phyloP scores from a whole-genome alignment of 2,888 invertebrate species.

The Maniola hyperantus region DNA sequence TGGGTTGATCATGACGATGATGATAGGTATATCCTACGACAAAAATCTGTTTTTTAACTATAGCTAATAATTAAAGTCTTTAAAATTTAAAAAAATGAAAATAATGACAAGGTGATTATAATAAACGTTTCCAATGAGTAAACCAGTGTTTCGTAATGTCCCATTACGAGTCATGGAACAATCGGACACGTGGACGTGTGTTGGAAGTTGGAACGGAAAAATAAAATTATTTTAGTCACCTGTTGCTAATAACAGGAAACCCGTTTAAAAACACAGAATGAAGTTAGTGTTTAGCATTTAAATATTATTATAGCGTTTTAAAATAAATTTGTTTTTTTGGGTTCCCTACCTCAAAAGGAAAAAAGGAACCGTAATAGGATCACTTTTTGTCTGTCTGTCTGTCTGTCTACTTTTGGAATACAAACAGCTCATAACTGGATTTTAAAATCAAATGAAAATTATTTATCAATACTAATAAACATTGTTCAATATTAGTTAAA shows the following conservation, averaged over 20 bases:
- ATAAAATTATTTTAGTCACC: conserved; percentile 52
- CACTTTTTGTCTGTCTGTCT: too few species aligned
- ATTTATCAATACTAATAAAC: too few species aligned
- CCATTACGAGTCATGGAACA: conserved; percentile 48
- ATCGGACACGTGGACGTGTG: conserved; percentile 57
- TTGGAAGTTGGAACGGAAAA: conserved; percentile 52
- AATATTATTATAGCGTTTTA: neutral
- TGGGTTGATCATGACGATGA: too few species aligned
- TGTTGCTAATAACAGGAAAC: conserved; percentile 53
- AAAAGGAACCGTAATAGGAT: too few species aligned
- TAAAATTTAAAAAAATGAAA: conserved; percentile 1
- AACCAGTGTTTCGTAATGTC: conserved; percentile 23
- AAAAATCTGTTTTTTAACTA: neutral
- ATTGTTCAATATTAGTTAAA: too few species aligned
- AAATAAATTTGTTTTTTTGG: too few species aligned
- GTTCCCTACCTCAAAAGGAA: too few species aligned
- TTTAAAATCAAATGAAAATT: too few species aligned
- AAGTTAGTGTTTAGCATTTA: conserved; percentile 15
- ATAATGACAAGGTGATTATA: conserved; percentile 1
- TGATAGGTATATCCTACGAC: too few species aligned
- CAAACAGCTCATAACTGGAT: too few species aligned
- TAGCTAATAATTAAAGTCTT: neutral
- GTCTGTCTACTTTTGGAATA: too few species aligned
- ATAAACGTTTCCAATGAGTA: conserved; percentile 13
- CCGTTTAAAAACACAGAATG: conserved; percentile 48